Evolutionary conservation across 2,797 vertebrate species (phyloP).

Genomic region (Tragelaphus eurycerus): DNA sequence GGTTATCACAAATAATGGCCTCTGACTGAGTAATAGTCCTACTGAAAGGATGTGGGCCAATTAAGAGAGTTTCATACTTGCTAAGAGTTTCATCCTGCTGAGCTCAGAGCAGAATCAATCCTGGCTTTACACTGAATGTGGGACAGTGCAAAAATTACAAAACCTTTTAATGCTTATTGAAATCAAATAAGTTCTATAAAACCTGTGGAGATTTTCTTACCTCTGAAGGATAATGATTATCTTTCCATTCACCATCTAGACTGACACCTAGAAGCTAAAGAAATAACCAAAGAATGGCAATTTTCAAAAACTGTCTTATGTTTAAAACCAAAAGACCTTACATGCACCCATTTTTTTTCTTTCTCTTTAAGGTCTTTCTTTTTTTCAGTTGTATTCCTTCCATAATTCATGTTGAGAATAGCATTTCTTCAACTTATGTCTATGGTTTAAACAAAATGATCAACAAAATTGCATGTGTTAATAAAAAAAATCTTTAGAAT

Average conservation of each 20-base stretch:
- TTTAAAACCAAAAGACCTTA: neutral
- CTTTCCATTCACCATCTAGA: conserved; percentile 39
- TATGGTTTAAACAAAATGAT: neutral
- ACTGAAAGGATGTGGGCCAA: conserved; percentile 1
- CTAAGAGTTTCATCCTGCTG: conserved; percentile 29
- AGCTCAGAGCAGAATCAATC: conserved; percentile 39
- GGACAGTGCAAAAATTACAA: conserved; percentile 35
- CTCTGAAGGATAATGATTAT: conserved; percentile 8
- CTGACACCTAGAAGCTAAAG: neutral
- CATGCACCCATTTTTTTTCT: neutral
- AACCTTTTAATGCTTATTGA: conserved; percentile 41
- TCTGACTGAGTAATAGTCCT: neutral
- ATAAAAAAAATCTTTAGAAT: neutral
- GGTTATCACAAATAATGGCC: neutral
- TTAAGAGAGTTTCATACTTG: conserved; percentile 33
- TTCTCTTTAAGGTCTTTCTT: neutral
- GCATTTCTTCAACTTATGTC: neutral
- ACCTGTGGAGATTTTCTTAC: conserved; percentile 35
- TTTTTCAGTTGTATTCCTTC: neutral
- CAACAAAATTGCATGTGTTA: neutral
- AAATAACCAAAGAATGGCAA: neutral
- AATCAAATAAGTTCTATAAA: conserved; percentile 41
- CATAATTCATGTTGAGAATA: neutral
- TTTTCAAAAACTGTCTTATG: neutral
- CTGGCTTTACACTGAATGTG: neutral